Percentiles rank a stretch among this genome's conserved stretches.
Evolutionary conservation across 2,113 vertebrate species (phyloP).

Genomic region (Cyanoramphus novaezelandiae): DNA sequence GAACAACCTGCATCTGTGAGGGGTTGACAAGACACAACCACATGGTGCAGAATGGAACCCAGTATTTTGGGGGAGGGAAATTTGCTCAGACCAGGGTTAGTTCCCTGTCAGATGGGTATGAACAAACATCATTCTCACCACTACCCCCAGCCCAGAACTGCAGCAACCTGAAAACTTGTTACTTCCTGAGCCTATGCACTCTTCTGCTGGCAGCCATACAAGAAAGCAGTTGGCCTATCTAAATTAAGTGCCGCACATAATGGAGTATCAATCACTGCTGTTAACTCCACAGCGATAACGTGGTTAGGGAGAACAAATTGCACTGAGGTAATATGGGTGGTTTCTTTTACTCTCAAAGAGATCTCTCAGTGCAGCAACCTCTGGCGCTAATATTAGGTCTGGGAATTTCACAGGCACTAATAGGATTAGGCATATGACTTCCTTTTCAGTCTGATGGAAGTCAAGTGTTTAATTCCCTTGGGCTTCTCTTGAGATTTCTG

Average conservation of each 20-base stretch:
- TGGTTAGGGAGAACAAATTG: conserved; percentile 21
- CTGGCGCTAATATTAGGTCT: conserved; percentile 15
- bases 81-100: neutral
- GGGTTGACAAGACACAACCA: neutral
- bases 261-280: conserved; percentile 16
- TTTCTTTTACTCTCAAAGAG: neutral
- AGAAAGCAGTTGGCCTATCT: neutral
- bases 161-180: neutral
- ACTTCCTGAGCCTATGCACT: neutral
- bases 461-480: conserved; percentile 11
- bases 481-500: neutral
- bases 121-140: neutral
- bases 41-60: neutral
- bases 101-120: neutral
- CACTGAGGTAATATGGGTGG: neutral
- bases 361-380: neutral
- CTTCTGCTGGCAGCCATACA: neutral
- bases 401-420: conserved; percentile 45
- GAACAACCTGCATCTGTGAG: neutral
- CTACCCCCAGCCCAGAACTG: neutral
- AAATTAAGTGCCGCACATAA: neutral
- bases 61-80: neutral
- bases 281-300: neutral
- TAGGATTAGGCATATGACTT: conserved; percentile 40
- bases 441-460: neutral